Base-by-base conservation (phyloP, 1,140 invertebrate species). In the Zaprionus davidi region DNA sequence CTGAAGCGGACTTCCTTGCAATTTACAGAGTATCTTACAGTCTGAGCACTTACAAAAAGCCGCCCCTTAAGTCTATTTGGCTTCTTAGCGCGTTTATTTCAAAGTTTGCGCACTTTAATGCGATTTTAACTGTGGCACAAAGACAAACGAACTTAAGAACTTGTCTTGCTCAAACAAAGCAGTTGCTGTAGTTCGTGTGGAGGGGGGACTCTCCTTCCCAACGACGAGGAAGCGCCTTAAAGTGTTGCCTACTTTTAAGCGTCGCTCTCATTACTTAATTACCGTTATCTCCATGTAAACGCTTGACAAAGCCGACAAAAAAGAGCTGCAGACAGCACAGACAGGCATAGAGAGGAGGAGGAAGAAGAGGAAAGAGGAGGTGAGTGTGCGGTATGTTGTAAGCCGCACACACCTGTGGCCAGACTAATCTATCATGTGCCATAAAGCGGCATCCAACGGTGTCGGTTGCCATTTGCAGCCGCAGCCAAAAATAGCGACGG, bases 341-440 rank as follows among this genome's bases (percentile, higher is more conserved):
- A 7, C 6, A 7, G 6, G 26, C 26, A 28, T 28, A 28, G 2
- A 11, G 9, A 11, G 31, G 31, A 31, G 31, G 9, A 3, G 2
- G 31, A 28, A 1, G 28, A 28, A 31, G 15, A 6, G 11, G 20
- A 15, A 56, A n/a, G 1, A 20, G 56, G 20, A 46, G 12, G 36
- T 17, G n/a, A 26, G 24, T 46, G 28, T 46, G 41, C 41, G 70
- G 76, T 65, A 53, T 71, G 80, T 38, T 22, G 62, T 71, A 71
- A 71, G 60, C 69, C 68, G 28, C 73, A 59, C 68, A 81, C 83
- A 87, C 83, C 83, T 87, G 83, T 74, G 83, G 78, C 81, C 81
- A 75, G 85, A 88, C 83, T 87, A 87, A 87, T 87, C 83, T 87
- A 88, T 87, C 84, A 87, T 87, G 83, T 84, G 83, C 81, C 84